Evolutionary conservation across 2,113 vertebrate genomes (phyloP).

Genomic region (Halichoeres trimaculatus): DNA sequence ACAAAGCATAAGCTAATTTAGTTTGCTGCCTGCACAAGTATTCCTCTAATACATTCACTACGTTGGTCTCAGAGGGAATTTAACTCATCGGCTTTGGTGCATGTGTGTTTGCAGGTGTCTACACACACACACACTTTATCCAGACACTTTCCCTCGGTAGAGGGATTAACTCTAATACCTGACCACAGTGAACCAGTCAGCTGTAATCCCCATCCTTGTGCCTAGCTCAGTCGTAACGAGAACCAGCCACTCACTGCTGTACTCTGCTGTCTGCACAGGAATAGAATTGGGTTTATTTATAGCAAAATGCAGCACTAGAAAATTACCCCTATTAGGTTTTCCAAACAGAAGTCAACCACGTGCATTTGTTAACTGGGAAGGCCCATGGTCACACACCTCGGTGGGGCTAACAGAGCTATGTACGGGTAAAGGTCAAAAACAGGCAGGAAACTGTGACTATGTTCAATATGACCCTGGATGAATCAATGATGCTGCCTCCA

Average conservation of each 20-base stretch:
- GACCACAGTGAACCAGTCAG: constrained; percentile 48
- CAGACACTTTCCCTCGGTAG: constrained; percentile 56
- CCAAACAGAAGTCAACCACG: not conserved
- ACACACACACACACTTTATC: constrained; percentile 20
- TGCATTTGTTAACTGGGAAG: not conserved
- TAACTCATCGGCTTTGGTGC: not conserved
- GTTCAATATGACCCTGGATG: constrained; percentile 42
- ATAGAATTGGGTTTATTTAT: constrained; percentile 46
- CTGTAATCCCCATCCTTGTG: constrained; percentile 63
- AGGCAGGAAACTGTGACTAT: constrained; percentile 21
- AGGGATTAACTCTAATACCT: constrained; percentile 69
- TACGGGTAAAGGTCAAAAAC: constrained; percentile 59
- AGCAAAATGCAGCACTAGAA: constrained; percentile 12
- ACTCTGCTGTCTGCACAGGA: constrained; percentile 30
- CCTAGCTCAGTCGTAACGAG: constrained; percentile 43
- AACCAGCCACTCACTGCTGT: constrained; percentile 54
- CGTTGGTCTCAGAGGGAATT: not conserved
- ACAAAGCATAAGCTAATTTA: not conserved
- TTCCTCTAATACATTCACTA: constrained; percentile 5
- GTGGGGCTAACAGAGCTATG: constrained; percentile 11
- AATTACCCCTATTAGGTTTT: not conserved
- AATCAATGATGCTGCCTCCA: constrained; percentile 47
- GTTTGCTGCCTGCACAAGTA: not conserved
- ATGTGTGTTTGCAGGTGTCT: constrained; percentile 4
- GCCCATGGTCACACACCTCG: constrained; percentile 13